Conservation (phyloP, 2,113 vertebrate species). For the Hemiprocne comata region DNA sequence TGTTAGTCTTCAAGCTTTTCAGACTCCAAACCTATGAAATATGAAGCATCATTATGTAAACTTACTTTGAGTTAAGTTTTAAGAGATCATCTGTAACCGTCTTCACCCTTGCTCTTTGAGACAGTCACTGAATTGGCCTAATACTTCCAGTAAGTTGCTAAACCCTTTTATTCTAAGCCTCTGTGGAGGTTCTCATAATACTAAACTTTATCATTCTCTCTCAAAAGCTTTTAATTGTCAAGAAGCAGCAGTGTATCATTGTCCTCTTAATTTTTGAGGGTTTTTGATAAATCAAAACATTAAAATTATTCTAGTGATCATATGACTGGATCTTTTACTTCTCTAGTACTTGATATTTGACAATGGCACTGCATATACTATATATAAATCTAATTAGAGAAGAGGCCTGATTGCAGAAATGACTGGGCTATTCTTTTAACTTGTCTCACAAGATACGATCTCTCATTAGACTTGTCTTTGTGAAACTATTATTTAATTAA, state of each 20-base stretch:
- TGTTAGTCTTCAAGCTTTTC: background rate
- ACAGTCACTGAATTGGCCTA: background rate
- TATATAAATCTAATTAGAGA: background rate
- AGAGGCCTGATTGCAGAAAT: background rate
- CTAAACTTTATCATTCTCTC: background rate
- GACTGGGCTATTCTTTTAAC: background rate
- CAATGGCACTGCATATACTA: background rate
- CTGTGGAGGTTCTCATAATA: background rate
- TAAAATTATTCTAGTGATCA: background rate
- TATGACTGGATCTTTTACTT: background rate
- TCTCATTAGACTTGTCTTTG: background rate
- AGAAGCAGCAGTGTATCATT: background rate
- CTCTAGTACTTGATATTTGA: background rate
- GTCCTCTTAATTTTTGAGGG: background rate
- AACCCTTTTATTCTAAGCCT: background rate
- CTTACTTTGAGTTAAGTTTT: background rate
- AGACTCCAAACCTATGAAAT: background rate
- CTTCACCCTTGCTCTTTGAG: background rate
- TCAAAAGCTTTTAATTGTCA: background rate
- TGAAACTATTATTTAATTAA: constrained; percentile 34
- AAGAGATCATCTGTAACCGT: background rate
- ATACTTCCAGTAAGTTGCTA: background rate
- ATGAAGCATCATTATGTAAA: background rate
- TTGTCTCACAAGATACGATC: background rate
- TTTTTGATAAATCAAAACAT: background rate